Base-by-base conservation (phyloP, 2,888 invertebrate species). In the Hanleya hanleyi region DNA sequence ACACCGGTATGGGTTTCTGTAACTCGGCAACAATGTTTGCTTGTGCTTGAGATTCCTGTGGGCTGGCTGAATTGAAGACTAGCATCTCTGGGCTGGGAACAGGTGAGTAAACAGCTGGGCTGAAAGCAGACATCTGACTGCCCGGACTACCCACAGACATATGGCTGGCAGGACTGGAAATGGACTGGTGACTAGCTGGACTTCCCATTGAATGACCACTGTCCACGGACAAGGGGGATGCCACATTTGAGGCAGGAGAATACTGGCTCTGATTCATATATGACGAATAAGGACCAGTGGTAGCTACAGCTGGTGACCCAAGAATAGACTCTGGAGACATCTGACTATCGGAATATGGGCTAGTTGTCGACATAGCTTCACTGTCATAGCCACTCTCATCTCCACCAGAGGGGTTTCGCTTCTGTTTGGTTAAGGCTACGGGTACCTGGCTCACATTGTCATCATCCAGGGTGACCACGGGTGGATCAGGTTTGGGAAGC, bases 371-470 rank as follows among this genome's bases (percentile, higher is more conserved):
- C 57, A 57, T 57, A 26, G 29, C 57, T 26, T 57, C 57, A 26
- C 57, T 57, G 57, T 57, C 57, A 26, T 57, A 57, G 29, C 32
- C 57, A 26, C 57, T 57, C n/a, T n/a, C n/a, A 4, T 57, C 57
- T 4, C 29, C 57, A 4, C 5, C 57, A 3, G 57, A 57, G 29
- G 22, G 57, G 26, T 57, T 57, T 18, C 57, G 57, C 57, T 57
- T 57, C n/a, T n/a, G n/a, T n/a, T n/a, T n/a, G n/a, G n/a, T n/a
- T n/a, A n/a, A n/a, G n/a, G n/a, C n/a, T n/a, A n/a, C n/a, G n/a
- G n/a, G n/a, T n/a, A n/a, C n/a, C n/a, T n/a, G n/a, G n/a, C n/a
- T n/a, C n/a, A n/a, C n/a, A n/a, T n/a, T n/a, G n/a, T n/a, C n/a
- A n/a, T n/a, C n/a, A n/a, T n/a, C n/a, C n/a, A n/a, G n/a, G n/a